These are phyloP conservation scores for Drosophila sproati DNA, from an alignment of 1,140 invertebrate species.

Conservation along the genomic window DNA sequence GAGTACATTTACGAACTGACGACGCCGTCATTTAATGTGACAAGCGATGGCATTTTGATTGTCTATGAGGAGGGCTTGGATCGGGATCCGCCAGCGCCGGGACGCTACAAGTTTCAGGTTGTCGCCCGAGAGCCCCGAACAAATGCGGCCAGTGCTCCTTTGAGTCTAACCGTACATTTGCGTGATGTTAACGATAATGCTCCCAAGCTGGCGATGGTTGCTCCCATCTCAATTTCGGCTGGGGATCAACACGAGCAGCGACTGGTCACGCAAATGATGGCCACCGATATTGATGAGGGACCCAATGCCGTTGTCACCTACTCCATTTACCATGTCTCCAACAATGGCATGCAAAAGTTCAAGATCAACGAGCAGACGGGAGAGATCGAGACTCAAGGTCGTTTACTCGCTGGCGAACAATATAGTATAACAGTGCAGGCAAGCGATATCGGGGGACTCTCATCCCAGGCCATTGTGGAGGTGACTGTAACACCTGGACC, in stretches of 20 bases:
- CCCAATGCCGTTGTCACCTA: slow-evolving; percentile 93
- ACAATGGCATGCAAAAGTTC: slow-evolving; percentile 94
- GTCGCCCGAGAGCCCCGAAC: slow-evolving; percentile 92
- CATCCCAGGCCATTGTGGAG: slow-evolving; percentile 93
- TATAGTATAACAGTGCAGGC: slow-evolving; percentile 95
- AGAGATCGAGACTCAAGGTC: slow-evolving; percentile 90
- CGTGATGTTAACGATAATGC: slow-evolving; percentile 95
- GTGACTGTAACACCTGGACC: slow-evolving; percentile 92
- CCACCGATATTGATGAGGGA: slow-evolving; percentile 93
- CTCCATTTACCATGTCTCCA: slow-evolving; percentile 94
- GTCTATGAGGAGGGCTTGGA: slow-evolving; percentile 94
- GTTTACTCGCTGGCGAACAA: slow-evolving; percentile 93
- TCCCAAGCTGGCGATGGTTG: slow-evolving; percentile 90
- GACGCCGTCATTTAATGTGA: slow-evolving; percentile 92
- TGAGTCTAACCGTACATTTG: slow-evolving; percentile 91
- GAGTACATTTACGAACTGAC: slow-evolving; percentile 93
- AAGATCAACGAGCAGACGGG: slow-evolving; percentile 92
- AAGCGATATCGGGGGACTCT: slow-evolving; percentile 89
- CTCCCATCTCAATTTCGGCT: slow-evolving; percentile 92
- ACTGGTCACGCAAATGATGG: slow-evolving; percentile 91
- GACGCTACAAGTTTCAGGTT: slow-evolving; percentile 91
- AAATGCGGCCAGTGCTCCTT: slow-evolving; percentile 91
- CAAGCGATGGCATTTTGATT: slow-evolving; percentile 89
- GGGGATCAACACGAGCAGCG: slow-evolving; percentile 89
- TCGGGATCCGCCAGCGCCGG: slow-evolving; percentile 93